phyloP scores from a whole-genome alignment of 1,140 invertebrate genomes.

The Drosophila chauvacae region DNA sequence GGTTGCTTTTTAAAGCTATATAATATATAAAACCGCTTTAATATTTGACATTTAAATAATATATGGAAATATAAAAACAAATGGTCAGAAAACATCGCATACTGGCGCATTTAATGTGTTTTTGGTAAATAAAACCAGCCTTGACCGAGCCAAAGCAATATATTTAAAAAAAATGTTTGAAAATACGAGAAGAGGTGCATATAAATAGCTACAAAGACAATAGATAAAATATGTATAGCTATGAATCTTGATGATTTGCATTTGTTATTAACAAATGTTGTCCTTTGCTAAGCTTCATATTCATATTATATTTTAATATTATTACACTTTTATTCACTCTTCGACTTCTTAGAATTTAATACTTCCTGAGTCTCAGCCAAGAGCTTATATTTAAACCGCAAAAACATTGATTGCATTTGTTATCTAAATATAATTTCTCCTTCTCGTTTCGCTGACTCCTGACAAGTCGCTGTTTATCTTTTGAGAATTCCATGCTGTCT shows the following conservation, averaged over 20 bases:
- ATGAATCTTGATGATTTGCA: neutral
- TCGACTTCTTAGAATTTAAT: neutral
- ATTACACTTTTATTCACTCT: neutral
- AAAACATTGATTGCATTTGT: constrained; percentile 25
- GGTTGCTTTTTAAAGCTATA: neutral
- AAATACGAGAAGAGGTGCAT: neutral
- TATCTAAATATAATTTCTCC: constrained; percentile 27
- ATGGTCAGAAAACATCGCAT: neutral
- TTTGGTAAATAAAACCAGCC: constrained; percentile 6
- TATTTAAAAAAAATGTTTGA: neutral
- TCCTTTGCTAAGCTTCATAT: too few species aligned
- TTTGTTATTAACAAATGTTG: neutral
- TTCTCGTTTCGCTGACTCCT: constrained; percentile 9
- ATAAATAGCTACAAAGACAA: constrained; percentile 2
- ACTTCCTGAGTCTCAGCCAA: neutral
- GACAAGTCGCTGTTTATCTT: constrained; percentile 37
- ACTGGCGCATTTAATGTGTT: neutral
- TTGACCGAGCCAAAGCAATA: constrained; percentile 1
- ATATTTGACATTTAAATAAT: neutral
- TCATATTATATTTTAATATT: neutral
- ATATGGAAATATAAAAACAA: too few species aligned
- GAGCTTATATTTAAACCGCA: constrained; percentile 2
- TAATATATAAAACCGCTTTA: neutral
- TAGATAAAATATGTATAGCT: neutral
- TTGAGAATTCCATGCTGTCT: constrained; percentile 13